Base-by-base conservation (phyloP, 1,140 invertebrate genomes). In the Grapholita molesta region DNA sequence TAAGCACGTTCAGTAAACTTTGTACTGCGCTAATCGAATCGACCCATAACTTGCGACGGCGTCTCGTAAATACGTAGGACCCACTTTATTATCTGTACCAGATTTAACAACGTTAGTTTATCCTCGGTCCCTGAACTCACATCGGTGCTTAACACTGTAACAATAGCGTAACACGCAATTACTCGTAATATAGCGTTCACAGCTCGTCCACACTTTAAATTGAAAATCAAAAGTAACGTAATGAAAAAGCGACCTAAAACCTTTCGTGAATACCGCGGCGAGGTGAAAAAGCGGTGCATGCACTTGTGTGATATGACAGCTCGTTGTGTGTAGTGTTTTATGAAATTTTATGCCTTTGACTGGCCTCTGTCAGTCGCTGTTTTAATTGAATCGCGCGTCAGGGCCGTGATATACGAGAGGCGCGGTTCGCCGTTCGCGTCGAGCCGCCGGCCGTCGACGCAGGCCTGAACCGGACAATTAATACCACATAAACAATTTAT, bases 371-470 rank as follows among this genome's bases (percentile, higher is more conserved):
- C 85, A 79, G 79, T 81, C 72, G 70, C 69, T 74, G 74, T 68
- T 87, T 87, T 87, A 89, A 90, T 90, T 89, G 83, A 89, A 89
- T 86, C 75, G 68, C 74, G 75, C 74, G 80, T 83, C 82, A 73
- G 75, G 24, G 61, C 68, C 42, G 79, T 88, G 83, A 88, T 85
- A 83, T 86, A 90, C 76, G 79, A 83, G 78, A 78, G 73, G 35
- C 67, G 67, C 72, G 74, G 42, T 48, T 48, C 67, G 30, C 42
- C 69, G 67, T 32, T 53, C 70, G 70, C 75, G 74, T 80, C 80
- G 70, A 61, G 53, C n/a, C 32, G 21, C 9, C 42, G 24, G 24
- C 71, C 77, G 35, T 38, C 35, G 35, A 61, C 69, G 75, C 75
- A 75, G 73, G 73, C 68, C 73, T 74, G 66, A 67, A 52, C 70